phyloP scores from a whole-genome alignment of 1,140 invertebrate genomes.

The Drosophila orena region DNA sequence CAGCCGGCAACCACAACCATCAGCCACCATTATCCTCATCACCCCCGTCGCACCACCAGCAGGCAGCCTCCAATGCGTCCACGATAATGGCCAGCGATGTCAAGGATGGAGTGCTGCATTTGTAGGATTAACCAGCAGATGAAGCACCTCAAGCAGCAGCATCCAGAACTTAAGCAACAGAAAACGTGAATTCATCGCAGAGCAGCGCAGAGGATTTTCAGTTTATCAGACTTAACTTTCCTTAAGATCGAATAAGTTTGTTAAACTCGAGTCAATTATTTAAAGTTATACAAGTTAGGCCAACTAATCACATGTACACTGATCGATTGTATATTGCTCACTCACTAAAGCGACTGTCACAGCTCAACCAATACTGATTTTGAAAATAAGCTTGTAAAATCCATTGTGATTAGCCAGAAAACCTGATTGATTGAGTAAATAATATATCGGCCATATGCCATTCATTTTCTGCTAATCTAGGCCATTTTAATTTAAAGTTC shows the following conservation, averaged over 20 bases:
- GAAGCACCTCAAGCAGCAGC: neutral
- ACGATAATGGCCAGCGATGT: slow-evolving; percentile 78
- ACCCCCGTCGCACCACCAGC: slow-evolving; percentile 71
- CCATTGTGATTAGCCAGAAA: neutral
- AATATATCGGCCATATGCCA: no score
- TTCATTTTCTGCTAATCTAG: neutral
- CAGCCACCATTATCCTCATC: slow-evolving; percentile 48
- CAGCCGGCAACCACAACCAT: slow-evolving; percentile 30
- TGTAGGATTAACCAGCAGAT: slow-evolving; percentile 32
- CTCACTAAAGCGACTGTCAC: slow-evolving; percentile 6
- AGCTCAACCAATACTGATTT: neutral
- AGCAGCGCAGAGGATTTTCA: slow-evolving; percentile 14
- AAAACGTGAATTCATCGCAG: slow-evolving; percentile 6
- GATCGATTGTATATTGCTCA: slow-evolving; percentile 5
- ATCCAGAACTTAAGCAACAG: slow-evolving; percentile 6
- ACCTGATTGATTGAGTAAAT: neutral
- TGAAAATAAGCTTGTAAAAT: neutral
- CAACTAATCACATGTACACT: slow-evolving; percentile 5
- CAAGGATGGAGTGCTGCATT: slow-evolving; percentile 82
- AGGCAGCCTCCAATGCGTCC: slow-evolving; percentile 76
- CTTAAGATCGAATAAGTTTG: slow-evolving; percentile 10
- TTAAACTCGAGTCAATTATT: slow-evolving; percentile 36
- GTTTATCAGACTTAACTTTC: slow-evolving; percentile 16
- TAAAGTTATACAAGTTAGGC: slow-evolving; percentile 17
- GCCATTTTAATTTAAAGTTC: neutral